These are phyloP conservation scores for Eledone cirrhosa DNA, from an alignment of 2,888 invertebrate species.

Conservation along the genomic window DNA sequence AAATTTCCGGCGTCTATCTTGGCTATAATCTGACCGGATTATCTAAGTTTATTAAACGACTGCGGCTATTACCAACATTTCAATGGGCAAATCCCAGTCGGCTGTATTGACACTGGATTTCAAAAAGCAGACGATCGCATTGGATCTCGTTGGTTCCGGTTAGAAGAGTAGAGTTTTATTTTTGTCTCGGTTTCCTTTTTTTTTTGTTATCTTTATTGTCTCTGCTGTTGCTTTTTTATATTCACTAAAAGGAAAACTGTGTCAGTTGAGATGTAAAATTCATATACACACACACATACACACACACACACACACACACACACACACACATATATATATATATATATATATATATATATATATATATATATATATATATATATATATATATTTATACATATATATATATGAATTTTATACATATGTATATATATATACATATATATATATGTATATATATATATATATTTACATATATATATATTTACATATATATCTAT, in stretches of 20 bases:
- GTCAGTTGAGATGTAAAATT: background rate
- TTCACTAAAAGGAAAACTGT: background rate
- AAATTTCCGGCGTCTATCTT: background rate
- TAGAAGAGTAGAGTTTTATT: no score
- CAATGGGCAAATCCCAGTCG: no score
- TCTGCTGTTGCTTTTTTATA: background rate
- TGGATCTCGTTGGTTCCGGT: no score
- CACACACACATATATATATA: background rate
- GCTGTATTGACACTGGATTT: no score
- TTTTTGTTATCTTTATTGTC: background rate
- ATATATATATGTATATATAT: no score
- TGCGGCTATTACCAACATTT: no score
- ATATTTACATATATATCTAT: no score
- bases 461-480: no score
- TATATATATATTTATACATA: background rate
- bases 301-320: conserved; percentile 7
- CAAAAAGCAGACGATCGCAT: no score
- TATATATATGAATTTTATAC: background rate
- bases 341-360: background rate
- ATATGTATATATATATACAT: no score
- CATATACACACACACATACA: conserved; percentile 26
- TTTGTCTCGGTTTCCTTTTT: background rate
- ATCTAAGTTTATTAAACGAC: no score
- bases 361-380: background rate
- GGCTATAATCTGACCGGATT: no score